Percentiles rank a stretch among this genome's conserved stretches.
phyloP scores from a whole-genome alignment of 2,113 vertebrate genomes.

The Brienomyrus brachyistius region DNA sequence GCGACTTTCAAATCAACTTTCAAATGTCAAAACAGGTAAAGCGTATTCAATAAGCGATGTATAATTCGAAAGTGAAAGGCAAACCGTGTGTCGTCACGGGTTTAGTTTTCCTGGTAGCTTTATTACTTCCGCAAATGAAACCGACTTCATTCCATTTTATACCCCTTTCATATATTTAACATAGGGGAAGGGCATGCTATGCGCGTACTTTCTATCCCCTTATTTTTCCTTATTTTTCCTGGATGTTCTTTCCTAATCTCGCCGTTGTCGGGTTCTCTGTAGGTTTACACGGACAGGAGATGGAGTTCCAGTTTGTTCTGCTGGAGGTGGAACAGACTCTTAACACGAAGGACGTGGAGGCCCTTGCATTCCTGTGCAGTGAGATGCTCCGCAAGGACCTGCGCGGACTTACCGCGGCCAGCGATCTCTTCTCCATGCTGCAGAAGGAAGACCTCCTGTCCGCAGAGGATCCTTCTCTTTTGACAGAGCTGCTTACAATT shows the following conservation, averaged over 20 bases:
- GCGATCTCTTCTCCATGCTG: constrained; percentile 46
- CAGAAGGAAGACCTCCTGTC: constrained; percentile 35
- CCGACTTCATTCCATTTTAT: neutral
- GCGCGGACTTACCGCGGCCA: constrained; percentile 24
- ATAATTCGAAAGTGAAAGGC: neutral
- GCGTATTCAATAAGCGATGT: neutral
- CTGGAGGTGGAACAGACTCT: constrained; percentile 34
- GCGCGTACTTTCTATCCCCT: neutral
- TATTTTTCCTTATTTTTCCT: neutral
- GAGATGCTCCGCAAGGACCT: constrained; percentile 42
- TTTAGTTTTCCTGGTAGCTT: neutral
- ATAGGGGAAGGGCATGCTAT: neutral
- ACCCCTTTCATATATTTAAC: neutral
- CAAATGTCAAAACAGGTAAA: neutral
- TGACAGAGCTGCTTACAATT: constrained; percentile 50
- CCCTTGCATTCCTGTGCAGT: constrained; percentile 52
- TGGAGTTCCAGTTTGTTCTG: constrained; percentile 50
- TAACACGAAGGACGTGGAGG: constrained; percentile 27
- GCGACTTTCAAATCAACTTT: neutral
- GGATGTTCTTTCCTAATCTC: neutral
- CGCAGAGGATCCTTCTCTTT: constrained; percentile 33
- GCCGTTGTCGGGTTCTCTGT: neutral
- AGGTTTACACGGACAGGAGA: constrained; percentile 6
- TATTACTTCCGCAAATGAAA: neutral
- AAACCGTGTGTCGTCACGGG: neutral